These are phyloP conservation scores for Gracilinanus agilis DNA, from an alignment of 2,113 vertebrate genomes.

Conservation along the genomic window DNA sequence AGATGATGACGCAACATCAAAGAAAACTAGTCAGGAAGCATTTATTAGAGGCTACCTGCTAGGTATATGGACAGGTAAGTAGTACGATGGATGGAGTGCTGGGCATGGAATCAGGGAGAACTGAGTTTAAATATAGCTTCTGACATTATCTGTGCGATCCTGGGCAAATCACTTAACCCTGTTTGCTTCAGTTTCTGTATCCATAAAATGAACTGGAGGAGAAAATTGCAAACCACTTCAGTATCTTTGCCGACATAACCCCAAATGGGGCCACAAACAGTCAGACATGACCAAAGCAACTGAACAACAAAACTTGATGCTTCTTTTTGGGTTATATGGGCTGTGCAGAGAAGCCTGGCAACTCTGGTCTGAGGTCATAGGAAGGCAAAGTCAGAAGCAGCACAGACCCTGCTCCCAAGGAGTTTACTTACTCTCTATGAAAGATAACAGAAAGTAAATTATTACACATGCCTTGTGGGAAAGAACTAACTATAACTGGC, in stretches of 20 bases:
- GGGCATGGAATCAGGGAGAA: not conserved
- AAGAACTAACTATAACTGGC: not conserved
- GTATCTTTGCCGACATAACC: not conserved
- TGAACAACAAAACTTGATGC: not conserved
- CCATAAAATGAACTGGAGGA: not conserved
- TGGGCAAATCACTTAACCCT: not conserved
- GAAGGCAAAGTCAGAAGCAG: not conserved
- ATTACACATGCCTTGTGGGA: not conserved
- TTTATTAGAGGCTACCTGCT: not conserved
- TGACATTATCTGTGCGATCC: not conserved
- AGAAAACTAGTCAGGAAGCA: not conserved
- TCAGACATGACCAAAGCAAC: not conserved
- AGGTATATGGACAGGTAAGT: not conserved
- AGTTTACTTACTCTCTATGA: not conserved
- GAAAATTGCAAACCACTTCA: not conserved
- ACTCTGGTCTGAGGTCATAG: not conserved
- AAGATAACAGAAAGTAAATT: not conserved
- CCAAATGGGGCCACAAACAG: not conserved
- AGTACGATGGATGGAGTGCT: not conserved
- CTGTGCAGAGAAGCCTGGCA: no score
- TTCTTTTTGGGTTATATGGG: no score
- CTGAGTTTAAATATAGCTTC: not conserved
- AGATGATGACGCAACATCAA: not conserved
- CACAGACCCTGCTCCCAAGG: not conserved
- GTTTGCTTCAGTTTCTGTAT: not conserved